Base-by-base conservation (phyloP, 2,113 vertebrate species). In the Girardinichthys multiradiatus region DNA sequence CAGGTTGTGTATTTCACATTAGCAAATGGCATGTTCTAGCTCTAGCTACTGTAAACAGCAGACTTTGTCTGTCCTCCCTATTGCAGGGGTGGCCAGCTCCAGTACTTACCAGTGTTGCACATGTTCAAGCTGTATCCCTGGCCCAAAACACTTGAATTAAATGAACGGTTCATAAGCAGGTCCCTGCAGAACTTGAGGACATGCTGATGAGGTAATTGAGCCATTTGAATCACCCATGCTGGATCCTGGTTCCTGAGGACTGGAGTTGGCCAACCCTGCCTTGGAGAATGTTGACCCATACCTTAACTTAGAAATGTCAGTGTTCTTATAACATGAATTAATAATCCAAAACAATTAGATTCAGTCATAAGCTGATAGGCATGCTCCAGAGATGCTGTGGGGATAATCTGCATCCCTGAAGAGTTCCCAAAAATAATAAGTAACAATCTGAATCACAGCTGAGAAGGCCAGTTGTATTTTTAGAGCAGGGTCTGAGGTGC, bases 371-470 rank as follows among this genome's bases (percentile, higher is more conserved):
- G 39, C 13, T 14, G 3, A 42, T n/a, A n/a, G n/a, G 35, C 45
- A 54, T 26, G 39, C 67, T 63, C 60, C 15, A 67, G 21, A 72
- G n/a, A 2, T 0, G 30, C 21, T 19, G 4, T 17, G 31, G 13
- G 27, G 30, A 67, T 39, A 51, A 35, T 60, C n/a, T 2, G 10
- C 30, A 59, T 63, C 35, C 59, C 54, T 64, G 4, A 9, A 42
- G n/a, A 45, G 42, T 77, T 51, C 8, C 64, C 24, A 58, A 80
- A 68, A 76, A 48, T 63, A 74, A 54, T 45, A 45, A 45, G n/a
- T n/a, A n/a, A 45, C 39, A 42, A 42, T 12, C 14, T 42, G 33
- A 61, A 66, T 70, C 45, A 5, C 3, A 27, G 27, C 30, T 26
- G 15, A 45, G 13, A 30, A 24, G 39, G 33, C 63, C 28, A 21